Evolutionary conservation across 2,113 vertebrate genomes (phyloP), one percentile per base, ranked within the genome.

Genomic region (Hippopotamus amphibius): DNA sequence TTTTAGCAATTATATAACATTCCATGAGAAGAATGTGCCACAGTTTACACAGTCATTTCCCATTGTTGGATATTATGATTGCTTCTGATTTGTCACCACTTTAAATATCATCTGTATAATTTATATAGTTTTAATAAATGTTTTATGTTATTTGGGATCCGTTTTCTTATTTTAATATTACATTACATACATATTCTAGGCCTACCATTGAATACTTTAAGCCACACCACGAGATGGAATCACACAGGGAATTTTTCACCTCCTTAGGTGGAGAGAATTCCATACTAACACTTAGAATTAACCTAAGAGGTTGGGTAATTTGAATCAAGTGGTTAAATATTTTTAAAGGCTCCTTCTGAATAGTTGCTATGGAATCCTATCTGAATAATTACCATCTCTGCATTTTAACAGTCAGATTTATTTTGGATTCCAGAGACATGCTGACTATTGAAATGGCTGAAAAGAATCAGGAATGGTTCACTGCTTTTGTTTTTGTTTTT

Each of bases 331-430:
- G 26, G 13, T 33, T 88, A 24, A 65, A 55, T 74, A 55, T 86
- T 76, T 77, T 69, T 37, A 90, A 55, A 94, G 37, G 3, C 50
- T 66, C 24, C 33, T 86, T 83, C n/a, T 71, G 71, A 90, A 33
- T 53, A 76, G 41, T 88, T 87, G 12, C 57, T 48, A 24, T 43
- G 76, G 28, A 66, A 93, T 41, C 7, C 7, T 65, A 8, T 57
- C n/a, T 72, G 79, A 85, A 76, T 43, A 90, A 48, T 53, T 94
- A 33, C 57, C 24, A 48, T 33, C 26, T 13, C 8, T 84, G 10
- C 4, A 37, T 95, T 95, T 95, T 83, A 66, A 66, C n/a, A 77
- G 26, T 92, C n/a, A 82, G 30, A 46, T 84, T 66, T 61, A 77
- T 85, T 97, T 66, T 88, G 50, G 5, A 48, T 92, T 95, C 8